Evolutionary conservation across 64 coral and sea anemone species (phyloP).

Genomic region (Pocillopora verrucosa): DNA sequence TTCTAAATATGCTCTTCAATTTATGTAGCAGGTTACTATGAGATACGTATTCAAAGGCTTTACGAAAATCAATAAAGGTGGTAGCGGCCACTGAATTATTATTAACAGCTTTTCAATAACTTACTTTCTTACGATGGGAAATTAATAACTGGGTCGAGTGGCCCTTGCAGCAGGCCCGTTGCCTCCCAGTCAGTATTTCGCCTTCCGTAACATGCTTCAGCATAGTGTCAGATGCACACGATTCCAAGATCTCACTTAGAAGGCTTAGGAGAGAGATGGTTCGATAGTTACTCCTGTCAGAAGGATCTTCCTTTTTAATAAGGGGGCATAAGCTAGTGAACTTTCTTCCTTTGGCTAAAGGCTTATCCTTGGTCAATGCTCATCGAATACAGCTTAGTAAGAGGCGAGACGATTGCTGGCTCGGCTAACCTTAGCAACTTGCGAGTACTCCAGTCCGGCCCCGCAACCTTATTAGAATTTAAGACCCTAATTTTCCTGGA

Average conservation of each 20-base stretch:
- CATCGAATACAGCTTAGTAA: not conserved
- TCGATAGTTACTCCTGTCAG: no score
- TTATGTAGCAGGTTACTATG: not conserved
- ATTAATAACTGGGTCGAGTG: no score
- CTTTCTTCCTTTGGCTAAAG: not conserved
- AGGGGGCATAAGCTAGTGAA: not conserved
- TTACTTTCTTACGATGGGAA: no score
- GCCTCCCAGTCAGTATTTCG: not conserved
- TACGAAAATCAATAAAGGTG: not conserved
- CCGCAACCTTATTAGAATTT: not conserved
- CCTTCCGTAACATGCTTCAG: not conserved
- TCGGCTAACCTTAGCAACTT: not conserved
- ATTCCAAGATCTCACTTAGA: not conserved
- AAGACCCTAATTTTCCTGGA: not conserved
- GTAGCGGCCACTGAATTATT: not conserved
- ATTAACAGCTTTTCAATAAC: not conserved
- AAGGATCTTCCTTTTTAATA: no score
- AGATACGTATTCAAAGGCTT: not conserved
- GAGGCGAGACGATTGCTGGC: not conserved
- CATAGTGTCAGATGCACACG: not conserved
- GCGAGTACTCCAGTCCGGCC: not conserved
- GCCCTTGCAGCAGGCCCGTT: no score
- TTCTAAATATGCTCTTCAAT: constrained; percentile 5
- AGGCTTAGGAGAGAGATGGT: not conserved
- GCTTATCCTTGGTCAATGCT: not conserved